Conservation (phyloP, 1,140 invertebrate genomes). For the Scaptomyza montana region DNA sequence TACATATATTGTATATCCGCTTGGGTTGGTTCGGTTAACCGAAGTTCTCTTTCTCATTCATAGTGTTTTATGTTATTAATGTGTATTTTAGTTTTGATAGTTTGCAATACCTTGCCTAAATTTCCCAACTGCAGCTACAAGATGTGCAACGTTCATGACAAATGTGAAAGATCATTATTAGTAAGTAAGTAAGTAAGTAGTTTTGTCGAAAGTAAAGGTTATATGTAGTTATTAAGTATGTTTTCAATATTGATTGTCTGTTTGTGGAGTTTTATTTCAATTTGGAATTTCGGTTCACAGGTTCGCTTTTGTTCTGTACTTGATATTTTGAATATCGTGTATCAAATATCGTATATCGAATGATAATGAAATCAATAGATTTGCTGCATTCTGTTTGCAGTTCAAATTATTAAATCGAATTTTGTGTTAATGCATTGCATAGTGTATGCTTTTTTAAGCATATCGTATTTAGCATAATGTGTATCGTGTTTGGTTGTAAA, state of each 20-base stretch:
- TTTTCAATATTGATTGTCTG: constrained; percentile 1
- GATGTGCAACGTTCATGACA: constrained; percentile 51
- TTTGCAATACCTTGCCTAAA: constrained; percentile 78
- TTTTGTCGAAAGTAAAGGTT: constrained; percentile 7
- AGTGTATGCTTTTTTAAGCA: neutral
- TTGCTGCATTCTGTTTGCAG: neutral
- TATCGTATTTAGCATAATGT: neutral
- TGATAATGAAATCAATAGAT: neutral
- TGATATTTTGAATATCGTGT: neutral
- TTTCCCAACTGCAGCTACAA: constrained; percentile 83
- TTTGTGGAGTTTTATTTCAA: constrained; percentile 3
- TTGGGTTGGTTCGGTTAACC: constrained; percentile 30
- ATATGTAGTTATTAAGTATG: neutral
- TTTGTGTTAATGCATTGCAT: neutral
- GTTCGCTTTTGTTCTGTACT: neutral
- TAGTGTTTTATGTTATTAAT: neutral
- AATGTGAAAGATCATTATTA: constrained; percentile 67
- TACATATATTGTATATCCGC: neutral
- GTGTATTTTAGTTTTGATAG: constrained; percentile 10
- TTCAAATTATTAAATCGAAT: neutral
- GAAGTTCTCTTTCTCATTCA: neutral
- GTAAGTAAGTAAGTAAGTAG: constrained; percentile 1
- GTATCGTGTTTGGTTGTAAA: neutral
- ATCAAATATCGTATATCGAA: neutral
- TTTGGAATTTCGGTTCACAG: constrained; percentile 10